phyloP scores from a whole-genome alignment of 1,140 invertebrate species.

The Bursaphelenchus mucronatus region DNA sequence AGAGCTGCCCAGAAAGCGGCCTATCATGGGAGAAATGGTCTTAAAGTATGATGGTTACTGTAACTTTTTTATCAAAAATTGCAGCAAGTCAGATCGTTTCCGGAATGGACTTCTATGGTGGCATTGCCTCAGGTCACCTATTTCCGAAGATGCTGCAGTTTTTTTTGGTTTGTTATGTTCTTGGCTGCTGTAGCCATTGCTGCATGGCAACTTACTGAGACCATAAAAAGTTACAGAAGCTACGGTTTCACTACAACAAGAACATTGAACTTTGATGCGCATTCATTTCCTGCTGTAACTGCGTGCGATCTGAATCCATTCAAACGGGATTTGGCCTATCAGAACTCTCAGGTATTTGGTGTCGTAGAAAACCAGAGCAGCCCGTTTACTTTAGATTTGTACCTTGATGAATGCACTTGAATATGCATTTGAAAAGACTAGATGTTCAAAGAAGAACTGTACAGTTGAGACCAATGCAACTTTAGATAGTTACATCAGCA shows the following conservation, averaged over 20 bases:
- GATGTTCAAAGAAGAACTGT: conserved; percentile 24
- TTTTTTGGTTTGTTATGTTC: conserved; percentile 35
- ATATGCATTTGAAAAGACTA: conserved; percentile 30
- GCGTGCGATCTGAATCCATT: conserved; percentile 41
- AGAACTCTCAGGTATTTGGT: conserved; percentile 7
- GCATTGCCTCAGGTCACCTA: conserved; percentile 35
- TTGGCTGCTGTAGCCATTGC: conserved; percentile 32
- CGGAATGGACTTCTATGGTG: conserved; percentile 29
- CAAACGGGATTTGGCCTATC: conserved; percentile 15
- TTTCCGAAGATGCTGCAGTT: conserved; percentile 32
- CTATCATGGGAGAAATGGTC: no score
- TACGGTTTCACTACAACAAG: conserved; percentile 26
- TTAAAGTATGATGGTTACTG: no score
- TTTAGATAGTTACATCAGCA: conserved; percentile 21
- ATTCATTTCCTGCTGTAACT: conserved; percentile 41
- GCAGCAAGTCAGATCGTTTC: conserved; percentile 22
- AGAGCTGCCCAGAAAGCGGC: no score
- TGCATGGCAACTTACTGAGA: conserved; percentile 35
- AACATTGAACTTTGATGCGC: conserved; percentile 43
- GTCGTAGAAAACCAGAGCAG: no score
- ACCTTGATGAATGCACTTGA: conserved; percentile 35
- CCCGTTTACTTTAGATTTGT: conserved; percentile 15
- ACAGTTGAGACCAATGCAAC: conserved; percentile 19
- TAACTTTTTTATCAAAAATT: no score
- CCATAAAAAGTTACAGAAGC: conserved; percentile 15